Evolutionary conservation across 2,113 vertebrate genomes (phyloP), one percentile per base, ranked within the genome.

Genomic region (Melanostigma gelatinosum): DNA sequence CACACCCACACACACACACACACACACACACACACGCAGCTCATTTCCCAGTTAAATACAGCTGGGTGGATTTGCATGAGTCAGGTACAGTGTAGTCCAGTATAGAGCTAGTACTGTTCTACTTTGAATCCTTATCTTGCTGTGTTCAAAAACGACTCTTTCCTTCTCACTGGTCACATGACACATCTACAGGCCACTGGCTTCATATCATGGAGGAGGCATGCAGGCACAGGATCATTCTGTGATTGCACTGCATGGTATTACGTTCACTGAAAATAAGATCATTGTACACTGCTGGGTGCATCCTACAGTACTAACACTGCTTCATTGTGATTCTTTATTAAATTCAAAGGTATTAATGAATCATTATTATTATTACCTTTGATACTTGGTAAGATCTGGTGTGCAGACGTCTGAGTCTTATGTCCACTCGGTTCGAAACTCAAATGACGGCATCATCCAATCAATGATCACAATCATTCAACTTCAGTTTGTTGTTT

Each of bases 21-120:
- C n/a, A 63, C 46, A 29, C 22, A 54, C 29, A 61, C 12, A 50
- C 34, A 46, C 36, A 6, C 16, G 15, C 42, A n/a, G 10, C 82
- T 85, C 6, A 92, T 93, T 92, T 93, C 78, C 84, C 78, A 79
- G 88, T 84, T 78, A 92, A 91, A 92, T 90, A 61, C 72, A 85
- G 58, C 57, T 46, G 44, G 32, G 22, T 44, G 4, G 12, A 89
- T 93, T 93, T 93, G 91, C 91, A 91, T 93, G 73, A 61, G 80
- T 40, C 50, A 66, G 70, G 67, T 9, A 62, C 27, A 76, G 61
- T 46, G 70, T 57, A 57, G 64, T 74, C 50, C 65, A 64, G 80
- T 13, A 82, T 32, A 84, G 73, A 87, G 71, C 34, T 2, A 1
- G 63, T 66, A 65, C 87, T 66, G 61, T 72, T 75, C 80, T 86